Evolutionary conservation across 2,888 invertebrate species (phyloP), one percentile per base, ranked within the genome.

Genomic region (Trissolcus brochymenae): DNA sequence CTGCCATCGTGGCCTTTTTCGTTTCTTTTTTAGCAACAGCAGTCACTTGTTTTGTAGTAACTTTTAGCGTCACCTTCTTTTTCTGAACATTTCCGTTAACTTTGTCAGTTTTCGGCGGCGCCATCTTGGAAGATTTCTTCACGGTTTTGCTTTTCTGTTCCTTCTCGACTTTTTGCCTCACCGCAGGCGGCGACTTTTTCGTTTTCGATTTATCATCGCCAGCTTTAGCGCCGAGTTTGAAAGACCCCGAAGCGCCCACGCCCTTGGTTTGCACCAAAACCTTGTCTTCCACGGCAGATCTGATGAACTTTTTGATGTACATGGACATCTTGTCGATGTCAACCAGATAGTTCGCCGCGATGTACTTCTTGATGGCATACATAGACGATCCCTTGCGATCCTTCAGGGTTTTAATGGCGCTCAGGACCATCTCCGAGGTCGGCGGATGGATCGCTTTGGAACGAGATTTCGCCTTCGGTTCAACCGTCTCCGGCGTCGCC

Each of bases 301-400:
- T 92, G 70, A 93, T 81, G 81, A 91, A 92, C 78, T 91, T 92
- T 80, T 91, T 91, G 80, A 93, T 92, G 87, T 90, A 25, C 4
- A 29, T 21, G 25, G 54, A 54, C 4, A 25, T 9, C 29, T 54
- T 54, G n/a, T 54, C 54, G 3, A 54, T 25, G 13, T 54, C 54
- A n/a, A 54, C 54, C n/a, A 25, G 25, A 19, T 54, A 54, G 25
- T 25, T 25, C 14, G 54, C 11, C 13, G 25, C 54, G 54, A 54
- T 54, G 54, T 54, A 54, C 29, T 54, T 54, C 9, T 54, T 54
- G 54, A 54, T 54, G 29, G 54, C 54, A 9, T 54, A 14, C 0
- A 54, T 2, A 7, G 54, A 54, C 11, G 54, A 25, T 25, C 54
- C 54, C 11, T 25, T 25, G 7, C 29, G 54, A 3, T 55, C 55